Evolutionary conservation across 2,113 vertebrate genomes (phyloP).

Genomic region (Callithrix jacchus): DNA sequence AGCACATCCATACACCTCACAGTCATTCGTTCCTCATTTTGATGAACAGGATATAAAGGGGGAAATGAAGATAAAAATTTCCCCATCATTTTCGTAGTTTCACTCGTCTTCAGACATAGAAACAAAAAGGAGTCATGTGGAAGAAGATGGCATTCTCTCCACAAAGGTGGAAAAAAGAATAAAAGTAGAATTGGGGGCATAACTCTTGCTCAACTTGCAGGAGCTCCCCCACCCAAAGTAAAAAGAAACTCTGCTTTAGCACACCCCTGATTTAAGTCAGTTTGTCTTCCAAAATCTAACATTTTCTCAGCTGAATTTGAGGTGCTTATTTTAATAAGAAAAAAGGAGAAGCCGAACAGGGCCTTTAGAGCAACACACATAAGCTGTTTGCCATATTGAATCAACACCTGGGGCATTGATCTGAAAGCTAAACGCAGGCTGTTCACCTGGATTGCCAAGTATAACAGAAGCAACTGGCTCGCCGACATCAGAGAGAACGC

Average conservation of each 20-base stretch:
- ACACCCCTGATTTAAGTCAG: slow-evolving; percentile 22
- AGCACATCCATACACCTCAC: too few species aligned
- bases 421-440: slow-evolving; percentile 81
- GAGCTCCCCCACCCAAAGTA: slow-evolving; percentile 36
- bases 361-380: slow-evolving; percentile 67
- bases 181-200: neutral
- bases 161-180: neutral
- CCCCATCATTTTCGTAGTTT: neutral
- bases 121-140: neutral
- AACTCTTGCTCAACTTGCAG: neutral
- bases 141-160: slow-evolving; percentile 10
- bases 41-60: neutral
- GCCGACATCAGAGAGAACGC: slow-evolving; percentile 35
- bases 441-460: slow-evolving; percentile 84
- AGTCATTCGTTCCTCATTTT: neutral
- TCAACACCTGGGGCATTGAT: slow-evolving; percentile 81
- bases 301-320: slow-evolving; percentile 75
- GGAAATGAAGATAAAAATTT: neutral
- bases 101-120: neutral
- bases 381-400: slow-evolving; percentile 82
- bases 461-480: slow-evolving; percentile 80
- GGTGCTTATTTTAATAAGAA: slow-evolving; percentile 50
- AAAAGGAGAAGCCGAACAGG: slow-evolving; percentile 66
- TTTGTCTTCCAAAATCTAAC: slow-evolving; percentile 64
- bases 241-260: slow-evolving; percentile 63